These are phyloP conservation scores for Tethya wilhelma DNA, from an alignment of 37 sponge, comb jelly and placozoan species.

Conservation along the genomic window DNA sequence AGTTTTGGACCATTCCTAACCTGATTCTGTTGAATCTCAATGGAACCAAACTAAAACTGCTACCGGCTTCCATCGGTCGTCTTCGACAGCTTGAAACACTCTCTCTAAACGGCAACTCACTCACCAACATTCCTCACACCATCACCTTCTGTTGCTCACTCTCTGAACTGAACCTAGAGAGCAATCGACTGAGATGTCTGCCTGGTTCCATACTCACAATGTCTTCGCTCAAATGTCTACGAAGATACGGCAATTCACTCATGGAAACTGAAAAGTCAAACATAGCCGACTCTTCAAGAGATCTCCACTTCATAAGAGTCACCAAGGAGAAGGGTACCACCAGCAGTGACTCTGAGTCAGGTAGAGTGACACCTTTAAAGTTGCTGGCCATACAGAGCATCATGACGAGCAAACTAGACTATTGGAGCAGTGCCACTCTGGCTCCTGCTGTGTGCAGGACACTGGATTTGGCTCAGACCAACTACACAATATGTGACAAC, in stretches of 20 bases:
- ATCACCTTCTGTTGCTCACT: slow-evolving; percentile 13
- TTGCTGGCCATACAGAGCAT: slow-evolving; percentile 1
- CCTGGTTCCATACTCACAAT: background rate
- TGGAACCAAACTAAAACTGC: background rate
- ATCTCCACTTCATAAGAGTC: too few relatives aligned
- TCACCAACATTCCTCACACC: slow-evolving; percentile 7
- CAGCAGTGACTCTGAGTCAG: too few relatives aligned
- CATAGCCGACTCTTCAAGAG: too few relatives aligned
- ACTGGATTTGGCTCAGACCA: too few relatives aligned
- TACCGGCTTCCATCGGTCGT: slow-evolving; percentile 6
- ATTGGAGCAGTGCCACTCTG: too few relatives aligned
- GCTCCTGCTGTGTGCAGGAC: too few relatives aligned
- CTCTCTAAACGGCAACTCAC: background rate
- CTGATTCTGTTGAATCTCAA: slow-evolving; percentile 1
- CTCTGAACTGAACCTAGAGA: background rate
- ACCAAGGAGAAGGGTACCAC: too few relatives aligned
- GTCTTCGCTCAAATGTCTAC: background rate
- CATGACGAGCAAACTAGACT: background rate
- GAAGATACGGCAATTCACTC: background rate
- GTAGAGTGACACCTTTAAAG: background rate
- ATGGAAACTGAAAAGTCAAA: too few relatives aligned
- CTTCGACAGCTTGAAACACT: slow-evolving; percentile 1
- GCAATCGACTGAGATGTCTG: background rate
- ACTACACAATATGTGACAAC: too few relatives aligned
- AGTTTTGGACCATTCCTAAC: slow-evolving; percentile 12